Percentiles rank a stretch among this genome's conserved stretches.
Evolutionary conservation across 2,113 vertebrate genomes (phyloP).

Genomic region (Capreolus pygargus): DNA sequence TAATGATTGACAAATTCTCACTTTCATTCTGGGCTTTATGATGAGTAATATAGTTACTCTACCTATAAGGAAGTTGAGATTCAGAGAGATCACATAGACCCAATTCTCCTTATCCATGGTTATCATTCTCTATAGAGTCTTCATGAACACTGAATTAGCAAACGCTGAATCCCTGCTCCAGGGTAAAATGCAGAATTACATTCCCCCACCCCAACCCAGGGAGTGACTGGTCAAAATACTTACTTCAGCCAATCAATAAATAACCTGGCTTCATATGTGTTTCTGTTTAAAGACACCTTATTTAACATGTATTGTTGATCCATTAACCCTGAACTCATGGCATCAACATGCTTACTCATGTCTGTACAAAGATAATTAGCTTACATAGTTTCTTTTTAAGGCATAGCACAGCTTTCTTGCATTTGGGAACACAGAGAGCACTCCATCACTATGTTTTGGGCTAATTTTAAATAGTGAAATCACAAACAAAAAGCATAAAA

Average conservation of each 20-base stretch:
- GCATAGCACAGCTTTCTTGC: neutral
- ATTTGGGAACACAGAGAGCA: neutral
- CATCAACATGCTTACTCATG: neutral
- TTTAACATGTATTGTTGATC: neutral
- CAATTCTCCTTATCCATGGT: neutral
- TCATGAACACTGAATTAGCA: neutral
- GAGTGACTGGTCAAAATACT: neutral
- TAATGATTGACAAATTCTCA: neutral
- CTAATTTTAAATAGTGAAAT: neutral
- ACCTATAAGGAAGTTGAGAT: neutral
- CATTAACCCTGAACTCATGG: neutral
- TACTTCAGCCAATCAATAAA: neutral
- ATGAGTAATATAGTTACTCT: neutral
- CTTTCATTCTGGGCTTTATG: neutral
- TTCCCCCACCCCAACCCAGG: neutral
- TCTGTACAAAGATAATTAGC: neutral
- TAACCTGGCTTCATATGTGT: neutral
- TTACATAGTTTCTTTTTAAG: neutral
- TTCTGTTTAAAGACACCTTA: neutral
- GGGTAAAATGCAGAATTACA: neutral
- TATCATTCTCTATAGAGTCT: neutral
- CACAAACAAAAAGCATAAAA: neutral
- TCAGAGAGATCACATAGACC: neutral
- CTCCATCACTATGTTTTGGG: neutral
- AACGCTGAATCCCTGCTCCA: neutral